Evolutionary conservation across 2,888 invertebrate genomes (phyloP).

Genomic region (Melanargia galathea): DNA sequence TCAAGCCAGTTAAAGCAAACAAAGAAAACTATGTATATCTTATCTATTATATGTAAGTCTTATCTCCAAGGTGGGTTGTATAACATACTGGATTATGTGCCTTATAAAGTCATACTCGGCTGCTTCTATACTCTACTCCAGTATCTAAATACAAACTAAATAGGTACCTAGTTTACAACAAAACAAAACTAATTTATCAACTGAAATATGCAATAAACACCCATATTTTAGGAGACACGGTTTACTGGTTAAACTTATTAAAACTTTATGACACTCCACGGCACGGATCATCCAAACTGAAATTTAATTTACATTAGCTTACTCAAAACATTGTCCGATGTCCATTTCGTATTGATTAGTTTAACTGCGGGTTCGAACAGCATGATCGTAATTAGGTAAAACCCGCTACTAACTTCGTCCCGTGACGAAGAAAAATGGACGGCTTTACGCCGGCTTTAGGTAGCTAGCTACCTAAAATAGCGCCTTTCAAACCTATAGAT

Average conservation of each 20-base stretch:
- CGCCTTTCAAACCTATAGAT: too few species aligned
- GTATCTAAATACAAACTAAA: conserved; percentile 1
- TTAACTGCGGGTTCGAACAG: neutral
- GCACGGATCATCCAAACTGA: neutral
- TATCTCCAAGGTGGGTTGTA: too few species aligned
- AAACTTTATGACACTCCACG: conserved; percentile 18
- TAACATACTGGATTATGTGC: too few species aligned
- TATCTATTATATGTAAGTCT: too few species aligned
- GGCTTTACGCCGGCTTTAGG: too few species aligned
- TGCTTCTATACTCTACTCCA: neutral
- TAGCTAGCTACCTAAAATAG: too few species aligned
- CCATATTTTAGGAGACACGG: conserved; percentile 15
- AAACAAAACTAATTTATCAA: conserved; percentile 22
- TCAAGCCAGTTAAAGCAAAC: too few species aligned
- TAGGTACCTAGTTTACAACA: neutral
- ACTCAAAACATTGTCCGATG: neutral
- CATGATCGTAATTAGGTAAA: neutral
- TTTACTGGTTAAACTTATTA: conserved; percentile 24
- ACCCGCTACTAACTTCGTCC: neutral
- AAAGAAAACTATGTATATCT: too few species aligned
- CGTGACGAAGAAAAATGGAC: too few species aligned
- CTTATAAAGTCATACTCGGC: too few species aligned
- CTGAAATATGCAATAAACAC: conserved; percentile 3
- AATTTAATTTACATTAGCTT: conserved; percentile 1
- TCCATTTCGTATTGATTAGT: neutral